Conservation (phyloP, 2,888 invertebrate genomes). For the Nephrotoma appendiculata region DNA sequence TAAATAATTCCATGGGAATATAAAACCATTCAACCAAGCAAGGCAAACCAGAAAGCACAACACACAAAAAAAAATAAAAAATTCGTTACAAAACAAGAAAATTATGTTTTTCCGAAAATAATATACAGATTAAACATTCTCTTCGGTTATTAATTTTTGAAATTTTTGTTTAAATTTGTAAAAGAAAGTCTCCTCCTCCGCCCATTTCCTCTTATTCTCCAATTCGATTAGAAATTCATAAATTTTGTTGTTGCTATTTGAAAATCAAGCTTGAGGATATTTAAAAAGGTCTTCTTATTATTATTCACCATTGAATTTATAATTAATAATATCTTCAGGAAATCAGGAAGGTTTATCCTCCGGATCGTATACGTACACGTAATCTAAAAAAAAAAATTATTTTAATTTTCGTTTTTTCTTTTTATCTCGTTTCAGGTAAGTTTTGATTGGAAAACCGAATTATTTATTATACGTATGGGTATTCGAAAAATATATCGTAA, state of each 20-base stretch:
- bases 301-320: not conserved
- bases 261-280: not conserved
- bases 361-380: not conserved
- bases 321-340: not conserved
- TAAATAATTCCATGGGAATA: not conserved
- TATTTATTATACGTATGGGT: not conserved
- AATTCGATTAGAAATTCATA: not conserved
- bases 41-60: not conserved
- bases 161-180: not conserved
- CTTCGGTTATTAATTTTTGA: not conserved
- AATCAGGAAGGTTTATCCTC: not conserved
- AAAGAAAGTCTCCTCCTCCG: not conserved
- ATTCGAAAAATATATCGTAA: not conserved
- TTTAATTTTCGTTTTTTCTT: not conserved
- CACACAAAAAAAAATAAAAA: not conserved
- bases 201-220: not conserved
- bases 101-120: not conserved
- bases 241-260: not conserved
- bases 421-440: not conserved
- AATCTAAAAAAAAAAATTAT: not conserved
- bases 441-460: not conserved
- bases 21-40: not conserved
- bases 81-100: not conserved
- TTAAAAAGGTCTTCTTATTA: not conserved
- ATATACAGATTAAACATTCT: not conserved